A percentile compares a stretch with the other conserved stretches of the same genome.
These are phyloP conservation scores for Sminthurinus aureus DNA, from an alignment of 2,888 invertebrate species.

Conservation along the genomic window DNA sequence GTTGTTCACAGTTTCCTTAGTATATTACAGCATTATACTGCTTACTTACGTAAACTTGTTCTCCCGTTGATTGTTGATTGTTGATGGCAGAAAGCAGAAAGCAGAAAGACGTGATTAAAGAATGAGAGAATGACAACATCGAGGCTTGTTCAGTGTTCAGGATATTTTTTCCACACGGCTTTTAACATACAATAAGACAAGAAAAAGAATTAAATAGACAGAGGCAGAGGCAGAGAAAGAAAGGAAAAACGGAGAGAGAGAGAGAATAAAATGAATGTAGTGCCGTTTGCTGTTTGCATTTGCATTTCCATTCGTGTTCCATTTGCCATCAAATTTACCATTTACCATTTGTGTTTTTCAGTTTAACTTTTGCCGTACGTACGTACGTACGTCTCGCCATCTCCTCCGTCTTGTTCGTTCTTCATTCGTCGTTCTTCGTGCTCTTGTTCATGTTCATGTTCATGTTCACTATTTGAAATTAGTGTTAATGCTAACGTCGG, in stretches of 20 bases:
- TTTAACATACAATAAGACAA: neutral
- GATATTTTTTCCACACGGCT: neutral
- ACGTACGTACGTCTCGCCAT: too few relatives aligned
- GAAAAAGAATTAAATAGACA: neutral
- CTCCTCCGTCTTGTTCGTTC: neutral
- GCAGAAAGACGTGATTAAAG: constrained; percentile 8
- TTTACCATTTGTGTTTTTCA: too few relatives aligned
- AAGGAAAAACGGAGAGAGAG: too few relatives aligned
- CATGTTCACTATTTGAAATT: neutral
- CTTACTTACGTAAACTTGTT: too few relatives aligned
- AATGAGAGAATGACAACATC: neutral
- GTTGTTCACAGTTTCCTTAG: too few relatives aligned
- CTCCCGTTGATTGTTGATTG: neutral
- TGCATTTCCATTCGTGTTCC: neutral
- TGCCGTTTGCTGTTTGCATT: neutral
- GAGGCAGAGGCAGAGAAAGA: too few relatives aligned
- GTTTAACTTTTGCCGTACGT: too few relatives aligned
- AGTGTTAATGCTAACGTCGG: constrained; percentile 11
- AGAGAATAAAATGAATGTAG: too few relatives aligned
- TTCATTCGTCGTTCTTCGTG: too few relatives aligned
- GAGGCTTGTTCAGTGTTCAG: neutral
- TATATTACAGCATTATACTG: too few relatives aligned
- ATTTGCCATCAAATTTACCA: neutral
- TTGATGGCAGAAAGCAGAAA: neutral
- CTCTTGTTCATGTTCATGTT: neutral